These are phyloP conservation scores for Styela clava DNA, from an alignment of 23 tunicate species.

Conservation along the genomic window DNA sequence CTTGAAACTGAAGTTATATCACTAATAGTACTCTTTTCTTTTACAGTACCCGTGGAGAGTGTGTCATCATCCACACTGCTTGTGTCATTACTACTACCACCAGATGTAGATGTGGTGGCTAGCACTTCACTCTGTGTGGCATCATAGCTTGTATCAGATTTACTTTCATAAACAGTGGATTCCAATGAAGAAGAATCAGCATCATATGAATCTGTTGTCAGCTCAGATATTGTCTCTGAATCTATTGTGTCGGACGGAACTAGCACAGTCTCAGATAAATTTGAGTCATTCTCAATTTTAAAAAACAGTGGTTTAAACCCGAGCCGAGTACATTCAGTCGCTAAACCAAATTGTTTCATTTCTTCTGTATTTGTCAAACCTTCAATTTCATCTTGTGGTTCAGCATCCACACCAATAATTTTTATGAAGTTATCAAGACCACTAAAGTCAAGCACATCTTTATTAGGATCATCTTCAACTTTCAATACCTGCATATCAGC, in stretches of 20 bases:
- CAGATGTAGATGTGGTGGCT: neutral
- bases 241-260: neutral
- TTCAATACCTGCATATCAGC: neutral
- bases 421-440: neutral
- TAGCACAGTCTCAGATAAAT: neutral
- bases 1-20: neutral
- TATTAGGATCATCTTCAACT: no score
- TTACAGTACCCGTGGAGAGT: neutral
- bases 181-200: neutral
- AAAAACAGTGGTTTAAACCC: neutral
- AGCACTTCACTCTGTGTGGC: no score
- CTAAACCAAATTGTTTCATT: neutral
- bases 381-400: neutral
- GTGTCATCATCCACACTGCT: neutral
- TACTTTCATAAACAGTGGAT: neutral
- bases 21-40: neutral
- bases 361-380: neutral
- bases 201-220: neutral
- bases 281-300: neutral
- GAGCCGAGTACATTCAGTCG: neutral
- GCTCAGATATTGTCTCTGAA: neutral
- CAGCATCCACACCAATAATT: neutral
- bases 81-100: neutral
- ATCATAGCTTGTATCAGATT: neutral
- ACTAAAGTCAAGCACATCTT: no score